Conservation (phyloP, 2,888 invertebrate genomes). For the Hirtodrosophila confusa region DNA sequence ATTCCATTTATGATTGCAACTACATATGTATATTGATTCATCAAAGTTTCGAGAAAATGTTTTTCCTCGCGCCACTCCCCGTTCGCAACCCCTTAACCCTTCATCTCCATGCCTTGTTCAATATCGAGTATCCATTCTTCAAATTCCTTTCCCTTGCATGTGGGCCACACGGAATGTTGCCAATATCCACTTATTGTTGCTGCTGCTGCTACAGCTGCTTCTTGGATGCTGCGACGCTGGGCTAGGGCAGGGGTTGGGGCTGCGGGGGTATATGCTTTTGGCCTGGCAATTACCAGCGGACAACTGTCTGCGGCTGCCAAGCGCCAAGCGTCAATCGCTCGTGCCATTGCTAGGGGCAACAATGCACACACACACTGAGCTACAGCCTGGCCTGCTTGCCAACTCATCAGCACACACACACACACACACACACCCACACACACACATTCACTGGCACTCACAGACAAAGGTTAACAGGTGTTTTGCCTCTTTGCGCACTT, state of each 20-base stretch:
- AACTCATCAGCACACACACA: conserved; percentile 47
- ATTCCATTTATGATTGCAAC: too few species aligned
- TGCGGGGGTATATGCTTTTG: neutral
- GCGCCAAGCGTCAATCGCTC: conserved; percentile 25
- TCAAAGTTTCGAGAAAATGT: too few species aligned
- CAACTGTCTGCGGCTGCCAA: neutral
- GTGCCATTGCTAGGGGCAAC: conserved; percentile 39
- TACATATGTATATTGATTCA: too few species aligned
- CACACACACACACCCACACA: conserved; percentile 7
- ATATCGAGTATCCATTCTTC: conserved; percentile 33
- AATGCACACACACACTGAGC: conserved; percentile 6
- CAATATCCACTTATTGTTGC: conserved; percentile 39
- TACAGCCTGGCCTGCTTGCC: conserved; percentile 35
- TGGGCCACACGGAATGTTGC: conserved; percentile 47
- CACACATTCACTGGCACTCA: conserved; percentile 4
- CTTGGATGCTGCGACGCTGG: neutral
- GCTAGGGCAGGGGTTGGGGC: neutral
- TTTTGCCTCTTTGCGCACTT: conserved; percentile 65
- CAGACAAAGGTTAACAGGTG: conserved; percentile 64
- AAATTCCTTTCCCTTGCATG: conserved; percentile 45
- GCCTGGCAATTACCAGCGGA: neutral
- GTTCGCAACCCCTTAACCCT: too few species aligned
- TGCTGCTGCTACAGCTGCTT: neutral
- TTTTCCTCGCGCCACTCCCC: too few species aligned
- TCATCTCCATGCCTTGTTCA: too few species aligned